Evolutionary conservation across 2,113 vertebrate genomes (phyloP).

Genomic region (Rynchops niger): DNA sequence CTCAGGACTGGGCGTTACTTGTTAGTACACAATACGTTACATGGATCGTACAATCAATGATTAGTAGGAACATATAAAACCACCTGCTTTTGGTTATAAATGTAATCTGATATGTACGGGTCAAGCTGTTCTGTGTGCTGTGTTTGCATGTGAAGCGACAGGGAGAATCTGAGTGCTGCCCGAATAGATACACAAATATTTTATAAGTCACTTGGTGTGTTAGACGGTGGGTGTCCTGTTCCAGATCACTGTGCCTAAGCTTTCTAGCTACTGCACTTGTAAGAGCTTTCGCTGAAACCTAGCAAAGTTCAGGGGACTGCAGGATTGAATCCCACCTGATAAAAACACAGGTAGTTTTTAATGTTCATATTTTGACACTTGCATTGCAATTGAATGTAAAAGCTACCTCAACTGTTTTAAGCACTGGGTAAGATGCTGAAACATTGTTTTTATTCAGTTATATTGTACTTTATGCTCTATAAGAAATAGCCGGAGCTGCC

Average conservation of each 20-base stretch:
- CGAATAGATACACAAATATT: background rate
- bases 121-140: background rate
- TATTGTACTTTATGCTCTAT: background rate
- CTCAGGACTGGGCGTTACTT: background rate
- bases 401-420: background rate
- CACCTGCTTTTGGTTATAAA: background rate
- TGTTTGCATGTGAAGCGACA: background rate
- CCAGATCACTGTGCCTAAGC: background rate
- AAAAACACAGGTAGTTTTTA: background rate
- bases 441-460: background rate
- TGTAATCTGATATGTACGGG: background rate
- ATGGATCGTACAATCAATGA: background rate
- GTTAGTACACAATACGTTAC: background rate
- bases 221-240: background rate
- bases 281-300: background rate
- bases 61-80: background rate
- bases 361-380: background rate
- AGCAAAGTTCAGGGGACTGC: background rate
- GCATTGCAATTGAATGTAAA: background rate
- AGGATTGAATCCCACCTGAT: background rate
- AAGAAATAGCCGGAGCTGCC: background rate
- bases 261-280: background rate
- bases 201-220: background rate
- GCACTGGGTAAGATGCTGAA: background rate
- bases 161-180: background rate